Evolutionary conservation across 2,797 vertebrate species (phyloP).

Genomic region (Microctenopoma lineatum): DNA sequence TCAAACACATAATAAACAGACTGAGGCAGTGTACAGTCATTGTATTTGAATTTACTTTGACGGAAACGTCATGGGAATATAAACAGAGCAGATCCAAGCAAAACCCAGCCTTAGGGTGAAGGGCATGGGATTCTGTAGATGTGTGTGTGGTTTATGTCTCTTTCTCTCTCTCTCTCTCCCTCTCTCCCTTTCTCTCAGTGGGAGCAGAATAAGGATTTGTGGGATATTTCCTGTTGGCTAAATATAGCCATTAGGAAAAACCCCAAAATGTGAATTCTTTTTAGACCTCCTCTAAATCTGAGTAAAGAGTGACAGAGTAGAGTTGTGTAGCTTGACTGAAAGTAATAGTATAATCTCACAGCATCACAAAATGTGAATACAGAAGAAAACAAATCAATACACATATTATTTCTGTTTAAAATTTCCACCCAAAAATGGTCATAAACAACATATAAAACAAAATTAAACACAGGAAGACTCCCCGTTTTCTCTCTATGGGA

Average conservation of each 20-base stretch:
- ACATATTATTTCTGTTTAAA: not conserved
- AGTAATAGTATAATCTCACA: not conserved
- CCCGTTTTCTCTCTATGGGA: not conserved
- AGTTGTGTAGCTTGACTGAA: not conserved
- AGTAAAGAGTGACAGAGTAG: conserved; percentile 17
- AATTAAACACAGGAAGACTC: not conserved
- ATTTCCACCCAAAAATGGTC: no score
- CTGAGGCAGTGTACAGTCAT: conserved; percentile 2
- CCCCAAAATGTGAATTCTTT: conserved; percentile 38
- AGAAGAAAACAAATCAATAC: not conserved
- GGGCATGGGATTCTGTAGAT: conserved; percentile 55
- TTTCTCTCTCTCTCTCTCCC: conserved; percentile 15
- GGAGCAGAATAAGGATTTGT: conserved; percentile 48
- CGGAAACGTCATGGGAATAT: conserved; percentile 48
- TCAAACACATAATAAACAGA: not conserved
- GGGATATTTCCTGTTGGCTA: conserved; percentile 71
- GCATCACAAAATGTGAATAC: not conserved
- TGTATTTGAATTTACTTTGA: conserved; percentile 19
- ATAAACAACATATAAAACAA: no score
- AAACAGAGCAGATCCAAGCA: conserved; percentile 59
- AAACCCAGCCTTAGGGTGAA: conserved; percentile 26
- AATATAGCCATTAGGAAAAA: conserved; percentile 65
- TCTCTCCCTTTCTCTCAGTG: conserved; percentile 20
- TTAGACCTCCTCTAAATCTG: conserved; percentile 7
- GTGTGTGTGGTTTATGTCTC: conserved; percentile 14